Evolutionary conservation across 2,888 invertebrate genomes (phyloP).

Genomic region (Cepaea hortensis): DNA sequence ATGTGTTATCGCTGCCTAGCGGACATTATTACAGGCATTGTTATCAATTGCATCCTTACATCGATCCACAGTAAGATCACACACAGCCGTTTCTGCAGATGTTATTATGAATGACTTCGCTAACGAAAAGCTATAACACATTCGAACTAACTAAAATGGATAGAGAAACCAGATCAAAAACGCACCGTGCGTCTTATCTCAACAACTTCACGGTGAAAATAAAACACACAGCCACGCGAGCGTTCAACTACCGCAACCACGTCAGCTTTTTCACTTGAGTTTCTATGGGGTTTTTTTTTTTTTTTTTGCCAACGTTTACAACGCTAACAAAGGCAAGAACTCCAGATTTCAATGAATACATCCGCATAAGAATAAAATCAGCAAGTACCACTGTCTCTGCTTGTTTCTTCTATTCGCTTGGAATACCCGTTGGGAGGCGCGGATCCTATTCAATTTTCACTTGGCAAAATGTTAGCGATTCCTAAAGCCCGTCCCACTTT

Average conservation of each 20-base stretch:
- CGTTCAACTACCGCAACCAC: background rate
- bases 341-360: constrained; percentile 8
- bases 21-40: too few species aligned
- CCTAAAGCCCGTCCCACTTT: constrained; percentile 31
- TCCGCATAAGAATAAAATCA: constrained; percentile 15
- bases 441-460: constrained; percentile 9
- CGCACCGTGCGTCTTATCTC: background rate
- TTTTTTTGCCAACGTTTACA: background rate
- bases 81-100: too few species aligned
- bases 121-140: background rate
- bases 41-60: too few species aligned
- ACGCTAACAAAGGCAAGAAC: background rate
- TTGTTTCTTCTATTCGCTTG: constrained; percentile 18
- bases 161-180: background rate
- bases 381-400: constrained; percentile 1
- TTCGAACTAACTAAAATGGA: background rate
- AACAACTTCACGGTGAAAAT: background rate
- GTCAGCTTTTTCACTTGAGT: background rate
- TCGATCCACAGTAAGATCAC: too few species aligned
- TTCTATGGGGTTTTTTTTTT: background rate
- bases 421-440: constrained; percentile 27
- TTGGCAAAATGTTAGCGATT: background rate
- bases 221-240: constrained; percentile 1
- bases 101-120: too few species aligned
- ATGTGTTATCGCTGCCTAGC: too few species aligned